Conservation (phyloP, 2,797 vertebrate species). For the Mus spretus region DNA sequence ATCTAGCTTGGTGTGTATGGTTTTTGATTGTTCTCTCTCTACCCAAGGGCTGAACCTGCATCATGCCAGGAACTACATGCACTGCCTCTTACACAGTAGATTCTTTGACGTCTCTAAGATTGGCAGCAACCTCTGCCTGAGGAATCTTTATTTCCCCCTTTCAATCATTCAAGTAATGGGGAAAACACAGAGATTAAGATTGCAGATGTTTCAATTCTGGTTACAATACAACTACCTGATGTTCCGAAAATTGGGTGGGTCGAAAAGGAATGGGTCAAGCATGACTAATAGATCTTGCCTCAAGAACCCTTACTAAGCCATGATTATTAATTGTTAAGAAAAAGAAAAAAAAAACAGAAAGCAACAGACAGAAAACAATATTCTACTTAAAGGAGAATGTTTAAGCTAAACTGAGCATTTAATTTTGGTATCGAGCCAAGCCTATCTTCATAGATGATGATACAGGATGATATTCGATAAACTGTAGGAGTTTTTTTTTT, state of each 20-base stretch:
- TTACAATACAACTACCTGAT: background rate
- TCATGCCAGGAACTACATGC: background rate
- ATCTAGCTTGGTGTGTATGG: background rate
- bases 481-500: background rate
- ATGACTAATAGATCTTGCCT: background rate
- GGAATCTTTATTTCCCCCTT: background rate
- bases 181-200: background rate
- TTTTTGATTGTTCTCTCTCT: background rate
- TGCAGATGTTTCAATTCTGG: background rate
- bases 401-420: conserved; percentile 31
- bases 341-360: background rate
- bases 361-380: background rate
- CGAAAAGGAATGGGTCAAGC: background rate
- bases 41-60: background rate
- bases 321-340: background rate
- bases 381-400: conserved; percentile 13
- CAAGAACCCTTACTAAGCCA: background rate
- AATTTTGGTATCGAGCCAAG: background rate
- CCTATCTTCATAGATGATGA: background rate
- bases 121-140: background rate
- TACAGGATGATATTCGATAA: conserved; percentile 27
- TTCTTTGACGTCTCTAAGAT: background rate
- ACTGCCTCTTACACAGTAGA: background rate
- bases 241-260: background rate
- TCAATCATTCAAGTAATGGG: background rate